Evolutionary conservation across 1,140 invertebrate species (phyloP).

Genomic region (Aphis gossypii): DNA sequence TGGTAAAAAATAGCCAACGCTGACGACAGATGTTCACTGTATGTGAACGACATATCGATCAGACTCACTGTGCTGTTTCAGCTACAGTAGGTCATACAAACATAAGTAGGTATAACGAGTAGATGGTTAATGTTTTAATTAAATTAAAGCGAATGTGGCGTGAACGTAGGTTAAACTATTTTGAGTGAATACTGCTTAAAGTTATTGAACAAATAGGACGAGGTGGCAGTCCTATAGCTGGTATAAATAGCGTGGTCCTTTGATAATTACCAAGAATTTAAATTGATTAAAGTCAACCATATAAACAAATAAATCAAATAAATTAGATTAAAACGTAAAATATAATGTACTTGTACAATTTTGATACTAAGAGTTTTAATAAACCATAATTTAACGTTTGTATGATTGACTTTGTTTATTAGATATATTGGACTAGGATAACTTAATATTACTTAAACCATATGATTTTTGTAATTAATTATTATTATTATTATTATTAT

Average conservation of each 20-base stretch:
- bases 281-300: neutral
- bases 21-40: neutral
- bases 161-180: neutral
- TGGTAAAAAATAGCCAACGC: conserved; percentile 5
- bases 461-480: neutral
- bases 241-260: neutral
- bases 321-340: neutral
- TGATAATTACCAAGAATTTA: neutral
- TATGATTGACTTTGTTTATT: neutral
- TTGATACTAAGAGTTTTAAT: neutral
- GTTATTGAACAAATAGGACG: neutral
- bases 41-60: neutral
- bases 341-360: neutral
- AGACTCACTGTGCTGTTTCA: neutral
- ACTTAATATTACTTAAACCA: neutral
- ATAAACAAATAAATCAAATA: neutral
- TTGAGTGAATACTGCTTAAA: neutral
- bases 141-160: neutral
- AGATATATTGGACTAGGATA: neutral
- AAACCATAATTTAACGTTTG: neutral
- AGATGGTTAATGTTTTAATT: neutral
- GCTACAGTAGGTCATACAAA: neutral
- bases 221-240: neutral
- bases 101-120: neutral
- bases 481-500: too few species aligned